These are phyloP conservation scores for Chironomus tepperi DNA, from an alignment of 1,140 invertebrate species.

Conservation along the genomic window DNA sequence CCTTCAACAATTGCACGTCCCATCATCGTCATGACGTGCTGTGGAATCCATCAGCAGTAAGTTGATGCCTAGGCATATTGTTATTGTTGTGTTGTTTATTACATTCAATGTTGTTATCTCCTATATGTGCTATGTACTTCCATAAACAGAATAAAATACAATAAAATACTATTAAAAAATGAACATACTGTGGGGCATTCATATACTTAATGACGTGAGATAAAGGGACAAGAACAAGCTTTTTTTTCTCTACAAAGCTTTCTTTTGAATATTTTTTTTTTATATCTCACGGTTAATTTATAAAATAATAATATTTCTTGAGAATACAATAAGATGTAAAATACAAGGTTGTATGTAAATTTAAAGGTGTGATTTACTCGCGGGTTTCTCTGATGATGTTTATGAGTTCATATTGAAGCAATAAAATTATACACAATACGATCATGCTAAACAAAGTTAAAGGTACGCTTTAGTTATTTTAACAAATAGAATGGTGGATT, in stretches of 20 bases:
- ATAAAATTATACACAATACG: neutral
- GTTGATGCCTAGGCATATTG: conserved; percentile 9
- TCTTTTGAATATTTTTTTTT: neutral
- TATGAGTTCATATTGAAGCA: conserved; percentile 7
- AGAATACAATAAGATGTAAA: no score
- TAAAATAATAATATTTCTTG: no score
- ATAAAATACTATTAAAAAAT: no score
- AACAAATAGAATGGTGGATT: no score
- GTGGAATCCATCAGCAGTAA: neutral
- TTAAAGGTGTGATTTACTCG: conserved; percentile 1
- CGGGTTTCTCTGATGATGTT: neutral
- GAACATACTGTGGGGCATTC: neutral
- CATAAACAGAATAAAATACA: neutral
- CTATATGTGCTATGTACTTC: neutral
- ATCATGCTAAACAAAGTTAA: no score
- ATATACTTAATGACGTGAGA: neutral
- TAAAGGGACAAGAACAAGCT: conserved; percentile 5
- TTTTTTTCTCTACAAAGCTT: neutral
- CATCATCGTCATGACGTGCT: neutral
- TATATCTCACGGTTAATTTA: conserved; percentile 3
- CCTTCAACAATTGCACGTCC: neutral
- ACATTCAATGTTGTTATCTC: neutral
- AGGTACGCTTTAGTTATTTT: no score
- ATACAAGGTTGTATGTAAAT: conserved; percentile 8
- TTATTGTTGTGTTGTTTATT: conserved; percentile 14